A percentile compares a stretch with the other conserved stretches of the same genome.
phyloP scores from a whole-genome alignment of 2,797 vertebrate species.

The Miichthys miiuy region DNA sequence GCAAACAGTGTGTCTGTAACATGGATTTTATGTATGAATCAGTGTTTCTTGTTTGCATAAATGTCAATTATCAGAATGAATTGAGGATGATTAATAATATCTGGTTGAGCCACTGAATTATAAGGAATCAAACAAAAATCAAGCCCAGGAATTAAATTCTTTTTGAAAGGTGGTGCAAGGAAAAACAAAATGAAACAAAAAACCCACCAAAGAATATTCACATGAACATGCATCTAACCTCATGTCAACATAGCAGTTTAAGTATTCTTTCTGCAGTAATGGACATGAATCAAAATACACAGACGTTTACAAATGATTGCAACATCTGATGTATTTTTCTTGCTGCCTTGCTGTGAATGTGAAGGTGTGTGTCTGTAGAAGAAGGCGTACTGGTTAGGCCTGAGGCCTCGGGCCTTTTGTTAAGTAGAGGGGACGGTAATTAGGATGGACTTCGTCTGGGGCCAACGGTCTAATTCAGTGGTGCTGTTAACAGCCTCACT shows the following conservation, averaged over 20 bases:
- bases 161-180: neutral
- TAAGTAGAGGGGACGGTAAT: conserved; percentile 75
- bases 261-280: neutral
- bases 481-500: conserved; percentile 79
- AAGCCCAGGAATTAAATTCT: neutral
- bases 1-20: neutral
- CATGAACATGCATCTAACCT: neutral
- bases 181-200: neutral
- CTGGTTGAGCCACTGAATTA: neutral
- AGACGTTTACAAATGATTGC: neutral
- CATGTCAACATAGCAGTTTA: neutral
- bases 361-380: conserved; percentile 29
- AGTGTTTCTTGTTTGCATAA: neutral
- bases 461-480: conserved; percentile 73
- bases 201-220: neutral
- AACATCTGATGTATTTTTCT: conserved; percentile 16
- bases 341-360: conserved; percentile 22
- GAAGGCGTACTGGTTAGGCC: conserved; percentile 39
- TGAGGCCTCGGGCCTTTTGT: conserved; percentile 62
- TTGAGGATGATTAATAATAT: neutral
- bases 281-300: neutral
- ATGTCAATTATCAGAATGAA: neutral
- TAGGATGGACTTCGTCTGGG: conserved; percentile 74
- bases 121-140: neutral
- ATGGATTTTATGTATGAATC: neutral